Evolutionary conservation across 37 sponge, comb jelly and placozoan genomes (phyloP).

Genomic region (Beroe ovata): DNA sequence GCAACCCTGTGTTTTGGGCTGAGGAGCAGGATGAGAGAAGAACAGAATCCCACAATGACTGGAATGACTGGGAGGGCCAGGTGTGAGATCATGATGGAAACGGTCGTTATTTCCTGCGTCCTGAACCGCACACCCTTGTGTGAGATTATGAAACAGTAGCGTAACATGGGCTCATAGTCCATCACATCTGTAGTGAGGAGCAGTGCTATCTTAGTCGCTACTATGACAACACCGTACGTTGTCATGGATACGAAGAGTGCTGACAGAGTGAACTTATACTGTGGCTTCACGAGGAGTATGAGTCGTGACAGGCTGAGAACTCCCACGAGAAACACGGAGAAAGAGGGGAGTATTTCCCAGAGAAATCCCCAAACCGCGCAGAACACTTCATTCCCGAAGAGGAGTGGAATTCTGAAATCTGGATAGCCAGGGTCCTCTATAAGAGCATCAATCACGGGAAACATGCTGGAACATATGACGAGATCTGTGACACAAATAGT

Average conservation of each 20-base stretch:
- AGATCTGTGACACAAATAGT: neutral
- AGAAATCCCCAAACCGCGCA: conserved; percentile 6
- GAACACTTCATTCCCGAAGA: conserved; percentile 13
- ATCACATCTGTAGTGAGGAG: neutral
- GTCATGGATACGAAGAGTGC: neutral
- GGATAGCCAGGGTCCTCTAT: conserved; percentile 36
- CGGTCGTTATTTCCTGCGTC: neutral
- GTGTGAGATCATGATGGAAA: neutral
- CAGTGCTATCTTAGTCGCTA: neutral
- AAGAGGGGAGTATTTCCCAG: conserved; percentile 38
- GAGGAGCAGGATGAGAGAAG: neutral
- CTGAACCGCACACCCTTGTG: neutral
- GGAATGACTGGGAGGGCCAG: conserved; percentile 28
- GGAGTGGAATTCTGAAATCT: neutral
- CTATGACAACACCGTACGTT: neutral
- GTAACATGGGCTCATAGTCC: conserved; percentile 47
- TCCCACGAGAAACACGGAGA: conserved; percentile 26
- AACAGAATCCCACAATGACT: neutral
- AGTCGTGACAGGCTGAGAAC: conserved; percentile 14
- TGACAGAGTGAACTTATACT: neutral
- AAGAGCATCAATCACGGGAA: conserved; percentile 21
- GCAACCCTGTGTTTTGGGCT: neutral
- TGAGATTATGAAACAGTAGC: conserved; percentile 30
- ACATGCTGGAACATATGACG: neutral
- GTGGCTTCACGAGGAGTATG: neutral